Conservation (phyloP, 1,140 invertebrate species). For the Scaptodrosophila lebanonensis region DNA sequence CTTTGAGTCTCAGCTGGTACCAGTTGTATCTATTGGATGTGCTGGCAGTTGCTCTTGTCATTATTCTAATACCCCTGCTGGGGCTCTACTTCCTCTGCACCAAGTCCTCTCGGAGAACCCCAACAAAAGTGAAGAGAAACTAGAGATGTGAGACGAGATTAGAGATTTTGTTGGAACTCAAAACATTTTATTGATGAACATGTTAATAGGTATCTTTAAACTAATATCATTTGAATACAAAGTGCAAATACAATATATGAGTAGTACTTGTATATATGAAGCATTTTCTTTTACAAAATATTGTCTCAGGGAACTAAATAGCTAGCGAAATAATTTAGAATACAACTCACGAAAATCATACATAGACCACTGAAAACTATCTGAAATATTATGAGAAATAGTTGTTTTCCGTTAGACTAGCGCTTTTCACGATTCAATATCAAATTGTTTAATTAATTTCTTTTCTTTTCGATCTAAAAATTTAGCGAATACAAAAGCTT, state of each 20-base stretch:
- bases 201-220: slow-evolving; percentile 18
- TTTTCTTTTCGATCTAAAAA: background rate
- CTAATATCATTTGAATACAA: slow-evolving; percentile 20
- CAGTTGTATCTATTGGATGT: slow-evolving; percentile 82
- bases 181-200: slow-evolving; percentile 32
- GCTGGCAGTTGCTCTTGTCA: slow-evolving; percentile 11
- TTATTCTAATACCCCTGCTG: slow-evolving; percentile 30
- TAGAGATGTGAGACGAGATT: slow-evolving; percentile 12
- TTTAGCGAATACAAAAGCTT: slow-evolving; percentile 20
- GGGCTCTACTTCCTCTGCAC: slow-evolving; percentile 16
- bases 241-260: slow-evolving; percentile 21
- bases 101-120: background rate
- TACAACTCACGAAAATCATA: slow-evolving; percentile 57
- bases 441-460: slow-evolving; percentile 2
- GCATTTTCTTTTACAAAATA: slow-evolving; percentile 27
- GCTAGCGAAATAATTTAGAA: slow-evolving; percentile 62
- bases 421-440: slow-evolving; percentile 9
- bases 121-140: slow-evolving; percentile 28
- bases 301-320: slow-evolving; percentile 44
- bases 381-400: slow-evolving; percentile 52
- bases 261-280: too few relatives aligned
- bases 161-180: slow-evolving; percentile 18
- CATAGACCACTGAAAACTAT: slow-evolving; percentile 53
- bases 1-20: slow-evolving; percentile 80
- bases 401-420: slow-evolving; percentile 15